Conservation (phyloP, 1,140 invertebrate species). For the Myzus persicae region DNA sequence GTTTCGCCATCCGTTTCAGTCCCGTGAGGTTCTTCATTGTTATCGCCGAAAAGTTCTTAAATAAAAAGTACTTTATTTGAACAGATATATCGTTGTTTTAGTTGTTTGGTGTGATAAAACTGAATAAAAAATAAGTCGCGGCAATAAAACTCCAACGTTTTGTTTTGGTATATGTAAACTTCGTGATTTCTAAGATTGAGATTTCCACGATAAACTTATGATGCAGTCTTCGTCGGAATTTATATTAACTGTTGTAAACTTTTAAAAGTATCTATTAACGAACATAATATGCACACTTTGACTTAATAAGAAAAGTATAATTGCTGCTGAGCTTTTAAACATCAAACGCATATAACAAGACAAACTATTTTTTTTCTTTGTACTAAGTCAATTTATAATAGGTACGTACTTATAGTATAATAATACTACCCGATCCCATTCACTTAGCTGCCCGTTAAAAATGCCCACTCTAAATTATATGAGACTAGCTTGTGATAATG, state of each 20-base stretch:
- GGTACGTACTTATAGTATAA: too few relatives aligned
- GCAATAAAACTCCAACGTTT: not conserved
- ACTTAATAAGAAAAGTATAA: not conserved
- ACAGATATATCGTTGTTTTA: slow-evolving; percentile 26
- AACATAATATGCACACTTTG: not conserved
- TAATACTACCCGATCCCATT: too few relatives aligned
- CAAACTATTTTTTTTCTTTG: too few relatives aligned
- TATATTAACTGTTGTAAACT: not conserved
- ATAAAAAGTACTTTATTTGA: not conserved
- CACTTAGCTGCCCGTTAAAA: too few relatives aligned
- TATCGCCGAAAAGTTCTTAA: slow-evolving; percentile 33
- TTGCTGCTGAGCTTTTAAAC: not conserved
- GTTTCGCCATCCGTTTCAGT: not conserved
- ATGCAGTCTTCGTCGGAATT: not conserved
- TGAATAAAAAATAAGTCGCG: not conserved
- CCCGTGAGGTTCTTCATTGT: slow-evolving; percentile 25
- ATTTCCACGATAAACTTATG: not conserved
- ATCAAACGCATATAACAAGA: too few relatives aligned
- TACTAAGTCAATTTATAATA: too few relatives aligned
- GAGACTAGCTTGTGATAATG: too few relatives aligned
- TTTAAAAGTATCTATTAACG: not conserved
- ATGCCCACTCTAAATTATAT: too few relatives aligned
- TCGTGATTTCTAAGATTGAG: not conserved
- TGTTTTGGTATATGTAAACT: not conserved
- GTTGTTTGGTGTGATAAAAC: slow-evolving; percentile 16